Base-by-base conservation (phyloP, 2,888 invertebrate genomes). In the Hololepta plana region DNA sequence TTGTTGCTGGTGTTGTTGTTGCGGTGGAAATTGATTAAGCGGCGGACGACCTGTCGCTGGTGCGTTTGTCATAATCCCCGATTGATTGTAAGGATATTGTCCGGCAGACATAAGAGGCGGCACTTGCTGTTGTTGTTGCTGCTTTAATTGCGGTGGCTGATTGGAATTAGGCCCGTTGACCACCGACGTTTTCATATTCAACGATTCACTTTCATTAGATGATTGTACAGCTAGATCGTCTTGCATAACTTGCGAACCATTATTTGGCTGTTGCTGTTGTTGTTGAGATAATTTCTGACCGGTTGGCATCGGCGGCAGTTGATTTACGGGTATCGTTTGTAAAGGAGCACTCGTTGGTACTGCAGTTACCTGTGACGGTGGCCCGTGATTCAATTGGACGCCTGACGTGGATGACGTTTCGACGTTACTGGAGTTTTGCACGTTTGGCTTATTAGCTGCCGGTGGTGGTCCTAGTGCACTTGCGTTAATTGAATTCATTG, bases 361-460 rank as follows among this genome's bases (percentile, higher is more conserved):
- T 15, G 28, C 21, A 20, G 14, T 21, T 20, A 17, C 12, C 8
- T 10, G 4, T 8, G 15, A 9, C 12, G 15, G 16, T 9, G 15
- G 9, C 28, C 28, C 12, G 28, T 16, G 24, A 20, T 19, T 10
- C 17, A n/a, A 11, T 22, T 22, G 23, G 5, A n/a, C 12, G 8
- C 26, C 26, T 9, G 27, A 4, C 19, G 20, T 20, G 9, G 26
- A 23, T 23, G 31, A 24, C 12, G 12, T 11, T n/a, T 22, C 20
- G 8, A 43, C n/a, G n/a, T n/a, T n/a, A n/a, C n/a, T n/a, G n/a
- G n/a, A n/a, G n/a, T n/a, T n/a, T n/a, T n/a, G n/a, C n/a, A n/a
- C n/a, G n/a, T n/a, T 35, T 26, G 37, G 43, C 20, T 42, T 43
- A 30, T 45, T 46, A 14, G 41, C 44, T 12, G 37, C 27, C 32